Evolutionary conservation across 2,888 invertebrate genomes (phyloP).

Genomic region (Drosophila mulleri): DNA sequence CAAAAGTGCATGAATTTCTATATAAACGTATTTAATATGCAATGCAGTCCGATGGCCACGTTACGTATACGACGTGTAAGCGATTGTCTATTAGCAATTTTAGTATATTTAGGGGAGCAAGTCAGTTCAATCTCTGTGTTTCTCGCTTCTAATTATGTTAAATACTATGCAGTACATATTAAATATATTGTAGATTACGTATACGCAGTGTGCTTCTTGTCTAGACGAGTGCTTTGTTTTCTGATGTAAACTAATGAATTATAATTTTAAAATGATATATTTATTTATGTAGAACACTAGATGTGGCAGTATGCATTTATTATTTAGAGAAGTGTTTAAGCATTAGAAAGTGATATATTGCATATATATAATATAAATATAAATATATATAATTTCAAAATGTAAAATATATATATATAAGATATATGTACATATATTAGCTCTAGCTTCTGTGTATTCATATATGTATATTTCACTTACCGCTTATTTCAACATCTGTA

Average conservation of each 20-base stretch:
- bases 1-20: conserved; percentile 33
- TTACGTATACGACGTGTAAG: conserved; percentile 51
- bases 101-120: not conserved
- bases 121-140: not conserved
- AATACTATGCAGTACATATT: not conserved
- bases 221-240: no score
- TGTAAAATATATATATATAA: not conserved
- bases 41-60: conserved; percentile 6
- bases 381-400: not conserved
- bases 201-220: no score
- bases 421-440: not conserved
- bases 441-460: not conserved
- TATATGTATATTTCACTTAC: conserved; percentile 65
- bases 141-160: not conserved
- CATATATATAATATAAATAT: no score
- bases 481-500: conserved; percentile 84
- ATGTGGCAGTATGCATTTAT: no score
- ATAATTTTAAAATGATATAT: no score
- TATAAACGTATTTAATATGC: conserved; percentile 12
- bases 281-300: no score
- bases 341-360: no score
- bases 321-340: no score
- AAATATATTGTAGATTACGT: not conserved
- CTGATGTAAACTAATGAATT: no score
- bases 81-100: not conserved